Conservation (phyloP, 2,888 invertebrate species). For the Pollenia angustigena region DNA sequence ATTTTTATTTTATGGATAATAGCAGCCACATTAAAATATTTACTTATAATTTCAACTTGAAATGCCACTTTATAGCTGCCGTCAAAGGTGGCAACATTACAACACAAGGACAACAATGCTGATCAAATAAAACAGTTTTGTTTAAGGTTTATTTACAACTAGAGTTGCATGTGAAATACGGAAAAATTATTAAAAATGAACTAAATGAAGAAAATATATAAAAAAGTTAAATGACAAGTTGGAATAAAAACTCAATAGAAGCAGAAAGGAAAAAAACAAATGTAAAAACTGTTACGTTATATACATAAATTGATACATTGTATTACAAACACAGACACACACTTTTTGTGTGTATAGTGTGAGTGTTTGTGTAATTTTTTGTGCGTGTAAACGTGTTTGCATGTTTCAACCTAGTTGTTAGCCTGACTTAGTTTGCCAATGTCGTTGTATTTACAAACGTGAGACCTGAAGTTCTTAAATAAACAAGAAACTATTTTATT, state of each 20-base stretch:
- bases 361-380: neutral
- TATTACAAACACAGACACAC: neutral
- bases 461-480: constrained; percentile 18
- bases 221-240: neutral
- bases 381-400: constrained; percentile 65
- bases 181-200: constrained; percentile 5
- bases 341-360: neutral
- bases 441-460: constrained; percentile 30
- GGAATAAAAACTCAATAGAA: neutral
- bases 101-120: constrained; percentile 9
- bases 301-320: neutral
- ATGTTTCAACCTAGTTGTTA: constrained; percentile 60
- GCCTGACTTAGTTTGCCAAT: constrained; percentile 37
- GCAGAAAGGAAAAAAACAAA: neutral
- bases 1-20: neutral
- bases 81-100: neutral
- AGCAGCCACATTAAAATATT: constrained; percentile 1
- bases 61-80: neutral
- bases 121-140: neutral
- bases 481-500: constrained; percentile 34
- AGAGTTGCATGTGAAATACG: constrained; percentile 40
- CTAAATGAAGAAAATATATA: neutral
- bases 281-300: neutral
- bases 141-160: neutral
- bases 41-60: constrained; percentile 31